Evolutionary conservation across 2,888 invertebrate species (phyloP), one percentile per base, ranked within the genome.

Genomic region (Yponomeuta cagnagella): DNA sequence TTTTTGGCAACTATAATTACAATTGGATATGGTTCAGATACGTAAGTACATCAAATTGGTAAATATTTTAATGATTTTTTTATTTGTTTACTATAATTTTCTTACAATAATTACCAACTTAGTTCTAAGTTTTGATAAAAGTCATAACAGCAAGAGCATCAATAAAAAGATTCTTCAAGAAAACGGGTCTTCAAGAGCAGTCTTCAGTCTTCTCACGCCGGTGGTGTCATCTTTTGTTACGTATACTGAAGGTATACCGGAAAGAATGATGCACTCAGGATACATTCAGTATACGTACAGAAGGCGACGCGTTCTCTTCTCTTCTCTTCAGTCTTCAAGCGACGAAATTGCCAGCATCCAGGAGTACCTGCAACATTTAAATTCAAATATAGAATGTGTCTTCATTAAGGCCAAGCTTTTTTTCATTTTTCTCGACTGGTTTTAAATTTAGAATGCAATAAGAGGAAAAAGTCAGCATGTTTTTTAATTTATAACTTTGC

Each of bases 171-270:
- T 37, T 43, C 9, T 37, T 67, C 67, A 43, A 67, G 33, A 66
- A 66, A 52, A 52, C 10, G 12, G 12, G 67, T 67, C n/a, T 65
- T 65, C 65, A 65, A 65, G 65, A 65, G 67, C 43, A 43, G 68
- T 48, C 52, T 31, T 52, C 52, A 52, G 15, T 12, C 31, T 65
- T 30, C 33, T 65, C 65, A 65, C 95, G 82, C 89, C 95, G 88
- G 86, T 88, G 93, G 97, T 97, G 96, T 95, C 95, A 95, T 96
- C 97, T 97, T 97, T 97, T 97, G 97, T 97, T 98, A 98, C 98
- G 98, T 98, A 98, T 98, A 98, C 97, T 97, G 97, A 98, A 98
- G 97, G 98, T 98, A 98, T 98, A 98, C 98, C 98, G 97, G 98
- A 98, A 96, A 97, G 95, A 92, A 90, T 92, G 94, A 95, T 93